Percentiles rank a stretch among this genome's conserved stretches.
Conservation (phyloP, 2,888 invertebrate species). For the Nebria salina region DNA sequence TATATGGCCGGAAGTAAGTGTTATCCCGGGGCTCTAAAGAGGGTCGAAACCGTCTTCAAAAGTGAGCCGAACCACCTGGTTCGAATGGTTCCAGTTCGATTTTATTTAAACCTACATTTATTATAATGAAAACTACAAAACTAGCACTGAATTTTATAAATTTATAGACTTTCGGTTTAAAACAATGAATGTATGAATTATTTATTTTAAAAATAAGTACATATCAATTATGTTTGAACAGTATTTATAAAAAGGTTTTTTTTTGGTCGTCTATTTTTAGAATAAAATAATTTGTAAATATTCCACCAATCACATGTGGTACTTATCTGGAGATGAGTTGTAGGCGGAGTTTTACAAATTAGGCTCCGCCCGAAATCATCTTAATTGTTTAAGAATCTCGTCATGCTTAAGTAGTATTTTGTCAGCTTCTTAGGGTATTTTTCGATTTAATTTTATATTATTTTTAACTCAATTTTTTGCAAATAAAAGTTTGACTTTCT, state of each 20-base stretch:
- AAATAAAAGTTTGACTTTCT: background rate
- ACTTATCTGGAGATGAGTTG: conserved; percentile 10
- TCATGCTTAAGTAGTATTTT: conserved; percentile 41
- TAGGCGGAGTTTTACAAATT: conserved; percentile 27
- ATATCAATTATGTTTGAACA: no score
- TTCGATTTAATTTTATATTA: background rate
- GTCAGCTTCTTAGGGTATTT: conserved; percentile 31
- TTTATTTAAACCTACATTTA: background rate
- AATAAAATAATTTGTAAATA: conserved; percentile 30
- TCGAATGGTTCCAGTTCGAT: background rate
- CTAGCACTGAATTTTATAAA: no score
- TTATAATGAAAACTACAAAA: background rate
- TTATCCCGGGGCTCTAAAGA: conserved; percentile 40
- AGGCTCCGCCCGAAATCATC: conserved; percentile 30
- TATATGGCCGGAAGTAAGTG: conserved; percentile 34
- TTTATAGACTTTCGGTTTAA: no score
- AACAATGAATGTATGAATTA: no score
- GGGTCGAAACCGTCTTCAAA: conserved; percentile 37
- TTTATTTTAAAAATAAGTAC: no score
- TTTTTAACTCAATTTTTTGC: background rate
- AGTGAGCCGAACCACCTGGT: conserved; percentile 39
- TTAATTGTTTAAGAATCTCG: conserved; percentile 41
- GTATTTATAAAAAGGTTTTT: background rate
- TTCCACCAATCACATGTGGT: conserved; percentile 22
- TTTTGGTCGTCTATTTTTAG: background rate